Percentiles rank a stretch among this genome's conserved stretches.
Conservation (phyloP, 2,888 invertebrate genomes). For the Pammene fasciana region DNA sequence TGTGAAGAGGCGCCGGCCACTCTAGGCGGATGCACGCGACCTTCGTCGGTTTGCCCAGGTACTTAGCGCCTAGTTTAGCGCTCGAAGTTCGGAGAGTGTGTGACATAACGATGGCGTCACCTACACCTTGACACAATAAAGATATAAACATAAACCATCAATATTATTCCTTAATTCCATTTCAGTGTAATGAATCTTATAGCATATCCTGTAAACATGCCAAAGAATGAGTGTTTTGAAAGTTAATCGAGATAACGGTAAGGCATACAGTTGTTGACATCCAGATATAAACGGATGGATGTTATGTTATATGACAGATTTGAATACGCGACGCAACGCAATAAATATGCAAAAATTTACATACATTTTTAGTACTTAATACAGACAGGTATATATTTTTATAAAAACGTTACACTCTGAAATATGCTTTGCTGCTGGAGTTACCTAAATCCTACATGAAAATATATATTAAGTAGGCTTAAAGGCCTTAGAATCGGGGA, state of each 20-base stretch:
- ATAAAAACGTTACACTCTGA: no score
- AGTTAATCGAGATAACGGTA: not conserved
- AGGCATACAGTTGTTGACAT: conserved; percentile 12
- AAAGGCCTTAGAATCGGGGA: not conserved
- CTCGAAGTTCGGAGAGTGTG: conserved; percentile 60
- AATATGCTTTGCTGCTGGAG: no score
- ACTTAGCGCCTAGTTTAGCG: conserved; percentile 71
- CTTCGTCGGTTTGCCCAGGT: conserved; percentile 67
- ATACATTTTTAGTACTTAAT: not conserved
- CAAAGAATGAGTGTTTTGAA: conserved; percentile 16
- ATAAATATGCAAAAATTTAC: conserved; percentile 28
- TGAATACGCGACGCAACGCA: conserved; percentile 10
- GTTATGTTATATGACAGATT: conserved; percentile 9
- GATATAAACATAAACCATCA: conserved; percentile 30
- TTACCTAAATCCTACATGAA: no score
- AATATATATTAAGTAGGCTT: no score
- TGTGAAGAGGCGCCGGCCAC: conserved; percentile 24
- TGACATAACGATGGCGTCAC: conserved; percentile 78
- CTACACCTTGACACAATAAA: conserved; percentile 73
- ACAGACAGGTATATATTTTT: not conserved
- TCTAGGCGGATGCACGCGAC: conserved; percentile 65
- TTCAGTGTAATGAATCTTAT: not conserved
- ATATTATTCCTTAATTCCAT: conserved; percentile 16
- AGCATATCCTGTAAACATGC: conserved; percentile 20
- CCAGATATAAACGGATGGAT: conserved; percentile 8